These are phyloP conservation scores for Sardina pilchardus DNA, from an alignment of 2,113 vertebrate genomes.

Conservation along the genomic window DNA sequence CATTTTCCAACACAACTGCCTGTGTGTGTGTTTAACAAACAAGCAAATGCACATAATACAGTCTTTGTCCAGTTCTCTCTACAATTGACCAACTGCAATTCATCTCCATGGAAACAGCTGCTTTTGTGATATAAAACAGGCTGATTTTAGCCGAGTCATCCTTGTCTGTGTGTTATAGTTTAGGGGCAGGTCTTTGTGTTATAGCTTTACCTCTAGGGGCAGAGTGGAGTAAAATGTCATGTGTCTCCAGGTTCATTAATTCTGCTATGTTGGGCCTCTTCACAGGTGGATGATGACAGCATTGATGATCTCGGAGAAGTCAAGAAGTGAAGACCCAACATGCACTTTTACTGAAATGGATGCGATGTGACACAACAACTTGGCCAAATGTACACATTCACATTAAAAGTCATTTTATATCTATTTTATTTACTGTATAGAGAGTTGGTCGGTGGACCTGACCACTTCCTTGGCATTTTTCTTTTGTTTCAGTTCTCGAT, in stretches of 20 bases:
- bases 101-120: not conserved
- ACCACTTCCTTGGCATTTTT: constrained; percentile 74
- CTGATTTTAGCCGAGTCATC: not conserved
- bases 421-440: constrained; percentile 83
- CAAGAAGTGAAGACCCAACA: constrained; percentile 88
- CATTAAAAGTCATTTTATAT: constrained; percentile 77
- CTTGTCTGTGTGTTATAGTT: not conserved
- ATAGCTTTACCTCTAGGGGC: not conserved
- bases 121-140: not conserved
- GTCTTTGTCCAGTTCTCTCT: not conserved
- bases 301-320: constrained; percentile 98
- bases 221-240: not conserved
- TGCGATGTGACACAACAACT: constrained; percentile 76
- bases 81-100: not conserved
- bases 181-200: not conserved
- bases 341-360: constrained; percentile 81
- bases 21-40: not conserved
- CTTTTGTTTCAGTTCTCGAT: constrained; percentile 76
- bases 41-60: not conserved
- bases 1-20: not conserved
- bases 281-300: constrained; percentile 96
- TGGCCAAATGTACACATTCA: constrained; percentile 81
- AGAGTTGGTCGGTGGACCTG: constrained; percentile 70
- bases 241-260: not conserved
- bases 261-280: constrained; percentile 27